Percentiles rank a stretch among this genome's conserved stretches.
phyloP scores from a whole-genome alignment of 2,113 vertebrate genomes.

The Crotalus tigris region DNA sequence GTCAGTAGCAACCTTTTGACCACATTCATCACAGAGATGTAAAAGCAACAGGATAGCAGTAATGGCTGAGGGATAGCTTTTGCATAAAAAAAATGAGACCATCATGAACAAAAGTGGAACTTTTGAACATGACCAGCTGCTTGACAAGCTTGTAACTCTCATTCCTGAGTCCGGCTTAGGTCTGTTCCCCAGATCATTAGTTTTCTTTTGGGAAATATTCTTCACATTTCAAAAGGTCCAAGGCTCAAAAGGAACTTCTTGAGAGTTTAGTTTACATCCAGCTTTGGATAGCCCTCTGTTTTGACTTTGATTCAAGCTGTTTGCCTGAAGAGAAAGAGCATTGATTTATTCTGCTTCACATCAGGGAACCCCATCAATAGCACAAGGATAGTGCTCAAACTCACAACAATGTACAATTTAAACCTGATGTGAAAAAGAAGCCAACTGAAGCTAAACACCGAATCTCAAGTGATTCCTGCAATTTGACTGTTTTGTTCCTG shows the following conservation, averaged over 20 bases:
- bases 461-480: too few species aligned
- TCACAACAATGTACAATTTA: not conserved
- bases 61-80: not conserved
- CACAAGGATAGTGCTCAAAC: not conserved
- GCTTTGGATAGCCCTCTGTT: not conserved
- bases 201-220: not conserved
- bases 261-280: not conserved
- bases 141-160: not conserved
- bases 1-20: not conserved
- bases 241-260: not conserved
- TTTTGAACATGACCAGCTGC: too few species aligned
- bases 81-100: not conserved
- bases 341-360: not conserved
- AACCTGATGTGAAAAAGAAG: not conserved
- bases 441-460: too few species aligned
- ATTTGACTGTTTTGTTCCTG: not conserved
- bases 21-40: not conserved
- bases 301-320: rapidly evolving
- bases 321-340: not conserved
- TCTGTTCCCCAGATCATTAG: not conserved
- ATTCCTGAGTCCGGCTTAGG: not conserved
- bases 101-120: not conserved
- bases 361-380: not conserved
- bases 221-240: not conserved
- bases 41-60: not conserved